phyloP scores from a whole-genome alignment of 2,113 vertebrate species.

The Gopherus flavomarginatus region DNA sequence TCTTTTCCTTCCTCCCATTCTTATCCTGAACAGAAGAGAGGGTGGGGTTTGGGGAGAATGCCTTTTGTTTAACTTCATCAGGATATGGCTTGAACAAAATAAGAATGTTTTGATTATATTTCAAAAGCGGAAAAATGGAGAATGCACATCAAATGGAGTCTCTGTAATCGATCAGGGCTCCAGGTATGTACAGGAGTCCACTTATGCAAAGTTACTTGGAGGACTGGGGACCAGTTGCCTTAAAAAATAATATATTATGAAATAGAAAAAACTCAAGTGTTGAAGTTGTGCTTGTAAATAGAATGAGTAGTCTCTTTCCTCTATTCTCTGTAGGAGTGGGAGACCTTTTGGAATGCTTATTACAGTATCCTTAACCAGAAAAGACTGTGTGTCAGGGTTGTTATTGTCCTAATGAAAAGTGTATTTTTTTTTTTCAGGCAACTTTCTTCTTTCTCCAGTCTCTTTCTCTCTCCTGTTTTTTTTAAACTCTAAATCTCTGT shows the following conservation, averaged over 20 bases:
- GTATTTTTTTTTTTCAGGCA: neutral
- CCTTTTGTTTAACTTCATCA: neutral
- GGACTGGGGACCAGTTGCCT: accelerated
- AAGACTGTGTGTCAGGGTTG: neutral
- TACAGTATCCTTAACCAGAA: neutral
- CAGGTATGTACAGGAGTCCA: accelerated
- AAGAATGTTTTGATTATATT: neutral
- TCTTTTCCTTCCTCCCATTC: constrained; percentile 21
- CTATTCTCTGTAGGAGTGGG: neutral
- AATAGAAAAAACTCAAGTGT: accelerated
- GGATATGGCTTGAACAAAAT: neutral
- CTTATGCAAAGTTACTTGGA: neutral
- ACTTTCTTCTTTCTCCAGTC: neutral
- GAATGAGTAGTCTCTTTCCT: neutral
- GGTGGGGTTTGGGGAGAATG: neutral
- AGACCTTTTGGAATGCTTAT: neutral
- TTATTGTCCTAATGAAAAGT: neutral
- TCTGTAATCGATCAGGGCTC: neutral
- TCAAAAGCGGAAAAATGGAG: neutral
- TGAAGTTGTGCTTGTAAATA: neutral
- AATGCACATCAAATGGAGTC: accelerated
- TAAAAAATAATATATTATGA: neutral
- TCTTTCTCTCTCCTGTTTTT: neutral
- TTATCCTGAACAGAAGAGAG: neutral
- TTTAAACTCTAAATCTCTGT: neutral